Percentiles rank a stretch among this genome's conserved stretches.
Conservation (phyloP, 1,140 invertebrate species). For the Helicoverpa armigera region DNA sequence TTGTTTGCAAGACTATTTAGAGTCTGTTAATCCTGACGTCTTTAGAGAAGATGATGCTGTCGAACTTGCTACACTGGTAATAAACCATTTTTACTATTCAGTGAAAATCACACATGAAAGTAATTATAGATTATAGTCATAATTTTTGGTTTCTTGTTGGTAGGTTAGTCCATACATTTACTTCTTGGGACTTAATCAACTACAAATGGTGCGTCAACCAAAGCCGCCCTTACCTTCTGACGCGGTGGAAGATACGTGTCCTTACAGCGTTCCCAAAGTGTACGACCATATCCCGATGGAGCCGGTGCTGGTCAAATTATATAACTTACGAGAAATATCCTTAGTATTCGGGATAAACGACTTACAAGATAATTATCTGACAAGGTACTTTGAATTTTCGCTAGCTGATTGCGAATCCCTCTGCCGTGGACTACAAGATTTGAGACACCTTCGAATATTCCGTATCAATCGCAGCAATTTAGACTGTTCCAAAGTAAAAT, state of each 20-base stretch:
- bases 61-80: constrained; percentile 76
- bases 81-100: neutral
- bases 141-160: constrained; percentile 16
- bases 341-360: constrained; percentile 80
- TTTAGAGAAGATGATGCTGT: constrained; percentile 79
- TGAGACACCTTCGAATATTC: constrained; percentile 74
- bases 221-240: constrained; percentile 64
- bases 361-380: constrained; percentile 68
- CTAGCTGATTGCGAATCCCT: constrained; percentile 78
- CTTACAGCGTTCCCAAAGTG: constrained; percentile 73
- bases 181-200: constrained; percentile 72
- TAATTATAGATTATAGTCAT: neutral
- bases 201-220: constrained; percentile 78
- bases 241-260: constrained; percentile 73
- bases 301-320: constrained; percentile 70
- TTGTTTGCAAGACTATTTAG: constrained; percentile 80
- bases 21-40: constrained; percentile 78
- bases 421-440: constrained; percentile 77
- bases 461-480: constrained; percentile 82
- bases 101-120: too few relatives aligned
- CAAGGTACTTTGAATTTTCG: constrained; percentile 81
- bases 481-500: constrained; percentile 78
- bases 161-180: constrained; percentile 82
- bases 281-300: constrained; percentile 82
- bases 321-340: constrained; percentile 79